Evolutionary conservation across 1,140 invertebrate species (phyloP).

Genomic region (Brachionus paranguensis): DNA sequence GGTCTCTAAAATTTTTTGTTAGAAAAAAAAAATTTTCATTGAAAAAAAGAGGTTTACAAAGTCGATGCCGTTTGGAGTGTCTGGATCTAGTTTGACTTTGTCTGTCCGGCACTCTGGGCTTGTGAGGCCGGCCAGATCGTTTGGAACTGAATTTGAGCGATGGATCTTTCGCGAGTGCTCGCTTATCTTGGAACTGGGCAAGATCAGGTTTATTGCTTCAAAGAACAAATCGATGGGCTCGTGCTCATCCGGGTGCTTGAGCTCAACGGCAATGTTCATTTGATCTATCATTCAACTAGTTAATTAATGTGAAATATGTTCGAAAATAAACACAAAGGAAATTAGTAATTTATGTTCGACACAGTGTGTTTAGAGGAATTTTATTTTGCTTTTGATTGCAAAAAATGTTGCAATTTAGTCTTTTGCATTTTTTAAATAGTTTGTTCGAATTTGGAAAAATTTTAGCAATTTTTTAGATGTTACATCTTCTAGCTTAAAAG

Average conservation of each 20-base stretch:
- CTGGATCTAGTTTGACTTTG: neutral
- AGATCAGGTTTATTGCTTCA: neutral
- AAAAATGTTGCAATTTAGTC: neutral
- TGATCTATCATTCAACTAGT: neutral
- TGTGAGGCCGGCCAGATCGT: neutral
- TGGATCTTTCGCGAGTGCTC: neutral
- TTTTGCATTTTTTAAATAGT: too few relatives aligned
- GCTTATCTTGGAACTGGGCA: neutral
- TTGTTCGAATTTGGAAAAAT: too few relatives aligned
- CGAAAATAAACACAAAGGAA: neutral
- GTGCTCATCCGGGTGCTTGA: neutral
- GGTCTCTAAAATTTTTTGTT: neutral
- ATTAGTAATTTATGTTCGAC: neutral
- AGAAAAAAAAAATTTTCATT: neutral
- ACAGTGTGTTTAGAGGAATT: neutral
- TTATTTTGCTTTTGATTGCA: neutral
- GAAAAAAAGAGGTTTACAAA: neutral
- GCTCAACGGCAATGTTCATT: neutral
- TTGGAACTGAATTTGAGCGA: neutral
- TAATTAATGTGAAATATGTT: neutral
- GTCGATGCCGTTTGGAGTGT: neutral
- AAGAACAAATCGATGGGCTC: slow-evolving; percentile 1
- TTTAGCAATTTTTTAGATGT: too few relatives aligned
- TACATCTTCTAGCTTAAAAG: too few relatives aligned
- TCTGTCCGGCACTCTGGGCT: neutral